Evolutionary conservation across 2,888 invertebrate genomes (phyloP).

Genomic region (Drosophila vallismaia): DNA sequence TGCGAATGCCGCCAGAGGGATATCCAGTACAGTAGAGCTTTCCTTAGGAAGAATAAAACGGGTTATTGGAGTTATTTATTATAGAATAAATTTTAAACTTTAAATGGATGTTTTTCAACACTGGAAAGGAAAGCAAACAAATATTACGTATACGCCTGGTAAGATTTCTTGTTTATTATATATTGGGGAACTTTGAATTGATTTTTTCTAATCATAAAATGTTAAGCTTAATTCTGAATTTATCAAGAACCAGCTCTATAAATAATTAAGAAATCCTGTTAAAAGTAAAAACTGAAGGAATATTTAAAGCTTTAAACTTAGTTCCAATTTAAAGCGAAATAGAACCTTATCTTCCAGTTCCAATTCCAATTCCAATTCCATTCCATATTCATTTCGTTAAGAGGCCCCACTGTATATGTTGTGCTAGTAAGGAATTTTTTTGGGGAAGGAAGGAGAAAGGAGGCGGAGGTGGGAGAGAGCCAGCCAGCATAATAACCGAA

Average conservation of each 20-base stretch:
- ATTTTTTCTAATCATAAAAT: too few relatives aligned
- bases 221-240: too few relatives aligned
- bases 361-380: neutral
- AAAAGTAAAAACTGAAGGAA: too few relatives aligned
- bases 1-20: slow-evolving; percentile 32
- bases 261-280: too few relatives aligned
- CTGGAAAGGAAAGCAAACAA: neutral
- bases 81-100: neutral
- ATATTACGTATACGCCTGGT: neutral
- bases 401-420: slow-evolving; percentile 1
- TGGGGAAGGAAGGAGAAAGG: slow-evolving; percentile 19
- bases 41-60: neutral
- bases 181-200: too few relatives aligned
- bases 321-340: neutral
- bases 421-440: neutral
- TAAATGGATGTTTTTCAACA: neutral
- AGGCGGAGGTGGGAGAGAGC: slow-evolving; percentile 2
- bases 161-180: too few relatives aligned
- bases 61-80: neutral
- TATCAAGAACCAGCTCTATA: too few relatives aligned
- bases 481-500: slow-evolving; percentile 51
- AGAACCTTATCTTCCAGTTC: neutral
- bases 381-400: neutral
- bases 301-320: too few relatives aligned
- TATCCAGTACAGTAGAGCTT: slow-evolving; percentile 27